Evolutionary conservation across 2,113 vertebrate genomes (phyloP).

Genomic region (Tupaia tana): DNA sequence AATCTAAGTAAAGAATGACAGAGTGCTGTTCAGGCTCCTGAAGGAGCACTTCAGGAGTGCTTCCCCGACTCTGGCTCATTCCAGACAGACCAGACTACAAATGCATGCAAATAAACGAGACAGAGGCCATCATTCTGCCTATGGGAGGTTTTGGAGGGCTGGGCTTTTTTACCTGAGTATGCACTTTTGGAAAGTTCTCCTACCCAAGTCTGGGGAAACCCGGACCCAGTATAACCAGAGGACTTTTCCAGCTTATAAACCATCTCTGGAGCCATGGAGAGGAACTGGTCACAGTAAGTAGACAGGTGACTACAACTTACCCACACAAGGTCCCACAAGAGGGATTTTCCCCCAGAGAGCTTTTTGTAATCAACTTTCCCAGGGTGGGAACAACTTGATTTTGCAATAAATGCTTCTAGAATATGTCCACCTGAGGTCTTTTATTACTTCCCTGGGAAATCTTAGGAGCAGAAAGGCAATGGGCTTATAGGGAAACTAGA

Average conservation of each 20-base stretch:
- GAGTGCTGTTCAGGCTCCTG: background rate
- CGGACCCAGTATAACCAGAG: background rate
- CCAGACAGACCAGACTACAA: background rate
- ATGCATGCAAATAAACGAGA: background rate
- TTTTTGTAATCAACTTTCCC: constrained; percentile 56
- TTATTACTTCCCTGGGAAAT: constrained; percentile 18
- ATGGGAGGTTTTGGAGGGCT: background rate
- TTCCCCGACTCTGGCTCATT: background rate
- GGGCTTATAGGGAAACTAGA: background rate
- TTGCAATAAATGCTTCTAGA: constrained; percentile 60
- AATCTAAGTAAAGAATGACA: background rate
- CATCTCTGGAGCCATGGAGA: background rate
- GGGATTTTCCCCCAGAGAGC: background rate
- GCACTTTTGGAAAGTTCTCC: constrained; percentile 47
- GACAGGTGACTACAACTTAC: background rate
- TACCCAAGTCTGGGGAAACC: background rate
- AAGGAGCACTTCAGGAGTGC: background rate
- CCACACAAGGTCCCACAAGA: background rate
- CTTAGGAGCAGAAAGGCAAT: background rate
- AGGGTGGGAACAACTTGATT: constrained; percentile 58
- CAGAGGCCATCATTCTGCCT: background rate
- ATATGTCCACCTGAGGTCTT: background rate
- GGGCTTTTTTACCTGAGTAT: background rate
- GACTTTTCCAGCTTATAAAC: constrained; percentile 4
- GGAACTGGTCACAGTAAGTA: background rate